phyloP scores from a whole-genome alignment of 2,113 vertebrate genomes.

The Panthera uncia region DNA sequence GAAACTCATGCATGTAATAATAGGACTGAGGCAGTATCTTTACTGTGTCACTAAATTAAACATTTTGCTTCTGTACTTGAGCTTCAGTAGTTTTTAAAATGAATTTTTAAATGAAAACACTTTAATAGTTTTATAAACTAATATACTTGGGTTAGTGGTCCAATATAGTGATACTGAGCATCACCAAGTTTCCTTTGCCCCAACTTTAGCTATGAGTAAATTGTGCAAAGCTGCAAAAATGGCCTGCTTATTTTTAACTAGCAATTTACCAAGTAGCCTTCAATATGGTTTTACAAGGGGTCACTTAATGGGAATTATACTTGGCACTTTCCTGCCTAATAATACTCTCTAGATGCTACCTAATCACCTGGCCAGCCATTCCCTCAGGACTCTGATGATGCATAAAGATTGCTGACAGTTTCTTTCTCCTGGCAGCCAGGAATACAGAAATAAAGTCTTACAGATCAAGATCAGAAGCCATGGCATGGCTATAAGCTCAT shows the following conservation, averaged over 20 bases:
- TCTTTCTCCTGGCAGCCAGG: not conserved
- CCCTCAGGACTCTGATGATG: not conserved
- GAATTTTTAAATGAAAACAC: not conserved
- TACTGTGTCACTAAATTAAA: not conserved
- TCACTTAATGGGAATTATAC: not conserved
- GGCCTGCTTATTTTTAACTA: not conserved
- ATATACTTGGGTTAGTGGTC: not conserved
- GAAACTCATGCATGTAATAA: not conserved
- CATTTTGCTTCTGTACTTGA: not conserved
- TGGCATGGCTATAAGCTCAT: not conserved
- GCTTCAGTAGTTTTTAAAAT: not conserved
- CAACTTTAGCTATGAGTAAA: not conserved
- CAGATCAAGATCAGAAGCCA: not conserved
- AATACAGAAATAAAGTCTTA: not conserved
- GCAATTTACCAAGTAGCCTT: not conserved
- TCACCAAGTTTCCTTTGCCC: not conserved
- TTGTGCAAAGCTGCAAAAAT: not conserved
- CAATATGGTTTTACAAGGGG: not conserved
- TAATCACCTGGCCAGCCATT: not conserved
- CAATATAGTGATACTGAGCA: not conserved
- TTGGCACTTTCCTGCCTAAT: not conserved
- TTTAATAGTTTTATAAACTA: not conserved
- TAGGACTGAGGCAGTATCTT: not conserved
- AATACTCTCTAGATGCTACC: not conserved
- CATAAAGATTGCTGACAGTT: not conserved